A percentile compares a stretch with the other conserved stretches of the same genome.
Evolutionary conservation across 1,140 invertebrate genomes (phyloP).

Genomic region (Lethrus apterus): DNA sequence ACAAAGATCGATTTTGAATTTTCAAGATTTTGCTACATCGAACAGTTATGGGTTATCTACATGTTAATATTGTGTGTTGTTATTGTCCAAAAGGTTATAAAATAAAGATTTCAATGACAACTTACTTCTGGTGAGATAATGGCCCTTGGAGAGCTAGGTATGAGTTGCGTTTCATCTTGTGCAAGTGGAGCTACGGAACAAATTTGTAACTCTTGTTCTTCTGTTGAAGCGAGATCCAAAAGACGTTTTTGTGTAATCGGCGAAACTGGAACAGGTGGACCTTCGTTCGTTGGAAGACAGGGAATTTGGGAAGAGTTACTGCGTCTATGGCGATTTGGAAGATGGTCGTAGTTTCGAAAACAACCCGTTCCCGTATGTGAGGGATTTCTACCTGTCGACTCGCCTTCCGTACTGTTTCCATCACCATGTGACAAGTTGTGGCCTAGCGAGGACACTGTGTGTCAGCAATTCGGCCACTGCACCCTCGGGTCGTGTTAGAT

Average conservation of each 20-base stretch:
- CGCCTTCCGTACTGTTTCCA: slow-evolving; percentile 77
- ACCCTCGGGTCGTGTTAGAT: slow-evolving; percentile 1
- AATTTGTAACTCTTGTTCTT: slow-evolving; percentile 24
- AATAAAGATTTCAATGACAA: slow-evolving; percentile 8
- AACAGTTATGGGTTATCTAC: no score
- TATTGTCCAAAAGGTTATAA: no score
- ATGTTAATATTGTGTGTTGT: no score
- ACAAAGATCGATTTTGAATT: no score
- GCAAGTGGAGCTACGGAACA: slow-evolving; percentile 29
- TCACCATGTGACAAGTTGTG: slow-evolving; percentile 86
- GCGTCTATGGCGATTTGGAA: slow-evolving; percentile 52
- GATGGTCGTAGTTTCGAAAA: slow-evolving; percentile 79
- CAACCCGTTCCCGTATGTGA: slow-evolving; percentile 71
- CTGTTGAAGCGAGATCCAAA: slow-evolving; percentile 33
- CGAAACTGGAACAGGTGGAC: slow-evolving; percentile 41
- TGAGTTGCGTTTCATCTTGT: slow-evolving; percentile 36
- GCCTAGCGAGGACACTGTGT: slow-evolving; percentile 49
- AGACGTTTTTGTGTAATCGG: slow-evolving; percentile 42
- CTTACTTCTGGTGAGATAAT: slow-evolving; percentile 40
- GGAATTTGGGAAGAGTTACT: slow-evolving; percentile 52
- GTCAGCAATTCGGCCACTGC: slow-evolving; percentile 19
- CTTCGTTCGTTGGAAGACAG: slow-evolving; percentile 48
- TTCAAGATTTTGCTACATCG: no score
- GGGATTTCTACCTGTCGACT: slow-evolving; percentile 56
- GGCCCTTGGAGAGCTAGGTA: slow-evolving; percentile 32